Conservation (phyloP, 2,797 vertebrate species). For the Anguilla marmorata region DNA sequence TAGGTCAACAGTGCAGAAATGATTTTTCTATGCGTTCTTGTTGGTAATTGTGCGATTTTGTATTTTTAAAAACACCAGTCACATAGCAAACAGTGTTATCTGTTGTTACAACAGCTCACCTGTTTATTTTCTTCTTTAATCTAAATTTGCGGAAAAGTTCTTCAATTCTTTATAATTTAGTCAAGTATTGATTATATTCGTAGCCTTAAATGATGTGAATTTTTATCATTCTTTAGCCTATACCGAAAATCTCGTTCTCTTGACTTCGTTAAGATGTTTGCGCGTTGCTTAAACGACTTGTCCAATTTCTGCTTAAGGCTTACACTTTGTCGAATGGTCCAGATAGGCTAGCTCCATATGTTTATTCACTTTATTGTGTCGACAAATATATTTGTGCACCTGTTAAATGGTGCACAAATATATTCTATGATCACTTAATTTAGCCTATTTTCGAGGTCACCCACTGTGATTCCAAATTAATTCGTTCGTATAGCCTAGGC, state of each 20-base stretch:
- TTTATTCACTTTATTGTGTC: background rate
- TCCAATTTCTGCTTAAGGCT: background rate
- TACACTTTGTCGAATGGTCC: background rate
- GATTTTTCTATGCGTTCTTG: background rate
- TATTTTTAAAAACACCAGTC: background rate
- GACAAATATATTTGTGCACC: background rate
- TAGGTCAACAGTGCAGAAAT: constrained; percentile 50
- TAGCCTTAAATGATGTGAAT: background rate
- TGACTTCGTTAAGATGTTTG: constrained; percentile 10
- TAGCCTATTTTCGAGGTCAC: background rate
- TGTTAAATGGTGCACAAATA: background rate
- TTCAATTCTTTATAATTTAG: background rate
- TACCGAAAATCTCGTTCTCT: too few species aligned
- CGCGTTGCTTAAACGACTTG: background rate
- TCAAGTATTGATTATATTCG: background rate
- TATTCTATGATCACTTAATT: background rate
- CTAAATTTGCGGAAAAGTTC: background rate
- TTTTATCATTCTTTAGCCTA: background rate
- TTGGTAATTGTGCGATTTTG: constrained; percentile 6
- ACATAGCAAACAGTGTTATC: background rate
- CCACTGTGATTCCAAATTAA: background rate
- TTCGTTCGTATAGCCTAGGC: background rate
- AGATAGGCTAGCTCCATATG: background rate
- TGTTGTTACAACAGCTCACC: constrained; percentile 11
- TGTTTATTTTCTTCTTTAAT: constrained; percentile 14